Base-by-base conservation (phyloP, 2,113 vertebrate species). In the Heterochromis multidens region DNA sequence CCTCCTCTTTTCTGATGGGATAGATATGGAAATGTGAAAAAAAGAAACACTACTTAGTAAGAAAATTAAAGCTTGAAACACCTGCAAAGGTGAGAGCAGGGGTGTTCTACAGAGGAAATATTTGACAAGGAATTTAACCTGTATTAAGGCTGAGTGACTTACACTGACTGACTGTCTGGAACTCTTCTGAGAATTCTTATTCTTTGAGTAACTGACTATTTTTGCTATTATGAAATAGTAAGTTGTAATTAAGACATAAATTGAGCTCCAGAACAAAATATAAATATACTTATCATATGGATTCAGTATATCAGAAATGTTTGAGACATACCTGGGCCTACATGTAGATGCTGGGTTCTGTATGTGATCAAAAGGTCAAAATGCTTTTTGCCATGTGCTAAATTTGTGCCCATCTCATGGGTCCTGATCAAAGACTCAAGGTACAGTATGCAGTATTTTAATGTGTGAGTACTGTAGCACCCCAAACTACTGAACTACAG, bases 1-100 rank as follows among this genome's bases (percentile, higher is more conserved):
- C 77, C 67, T 84, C 79, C 81, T 84, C 43, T 74, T 35, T 87
- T 59, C 81, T 83, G 77, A 90, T 85, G 83, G 60, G 31, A 56
- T 81, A 70, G 83, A 89, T 67, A 62, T 74, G 76, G 88, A 81
- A 65, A 76, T 60, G 62, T 78, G 43, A 65, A 83, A 82, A 65
- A 80, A 80, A 13, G 21, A 49, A 74, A 62, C 62, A 79, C 16
- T 65, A 77, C 46, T 13, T 33, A 59, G 56, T 23, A 31, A 21
- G 57, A 80, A 59, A 84, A 78, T 72, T 80, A 88, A 81, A 81
- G 79, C 85, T 83, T 87, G 29, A 62, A 29, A 23, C 59, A 72
- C 62, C 56, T 6, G 57, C 54, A 37, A 85, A 83, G 74, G 58
- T 79, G 79, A 84, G 63, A 57, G 67, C 9, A 43, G 76, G 62